Evolutionary conservation across 2,113 vertebrate genomes (phyloP), one percentile per base, ranked within the genome.

Genomic region (Hippocampus mohnikei): DNA sequence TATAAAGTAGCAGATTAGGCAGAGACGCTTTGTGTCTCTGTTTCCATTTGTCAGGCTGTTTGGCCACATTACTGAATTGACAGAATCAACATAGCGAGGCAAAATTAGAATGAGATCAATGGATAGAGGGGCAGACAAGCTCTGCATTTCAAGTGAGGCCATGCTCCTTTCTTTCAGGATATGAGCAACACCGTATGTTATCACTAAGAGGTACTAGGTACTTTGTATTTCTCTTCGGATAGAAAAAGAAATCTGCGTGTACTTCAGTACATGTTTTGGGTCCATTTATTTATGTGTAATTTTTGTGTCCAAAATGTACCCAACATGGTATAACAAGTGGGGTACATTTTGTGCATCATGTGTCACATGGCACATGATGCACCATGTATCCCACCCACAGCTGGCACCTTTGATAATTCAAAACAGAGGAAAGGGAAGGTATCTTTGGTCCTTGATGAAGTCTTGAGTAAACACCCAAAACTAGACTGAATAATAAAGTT

Each of bases 1-100:
- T 89, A 91, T 88, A 85, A 89, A 90, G 89, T 77, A 90, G 80
- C 75, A 90, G 79, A 88, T 89, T 86, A 86, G 78, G 81, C 73
- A 69, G 70, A 68, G 79, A 84, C 69, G 77, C 72, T 23, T 53
- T 70, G 71, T 44, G 48, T 81, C 73, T 87, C 72, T 84, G 75
- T 85, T 90, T 85, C 82, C 80, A 81, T 85, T 84, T 85, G 81
- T 79, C 70, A 76, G 80, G 79, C 76, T 77, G 81, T 82, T 85
- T 81, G 84, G 71, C 65, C 72, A 76, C 80, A 81, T 90, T 84
- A 81, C 48, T 78, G 66, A 72, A 80, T 80, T 46, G 77, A 81
- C 80, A 76, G 61, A 83, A 84, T 78, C 68, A 77, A 72, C 68
- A 76, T 71, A 69, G 72, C 73, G 53, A 69, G 71, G 67, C 58